Percentiles rank a stretch among this genome's conserved stretches.
These are phyloP conservation scores for Carabus problematicus DNA, from an alignment of 2,888 invertebrate genomes.

Conservation along the genomic window DNA sequence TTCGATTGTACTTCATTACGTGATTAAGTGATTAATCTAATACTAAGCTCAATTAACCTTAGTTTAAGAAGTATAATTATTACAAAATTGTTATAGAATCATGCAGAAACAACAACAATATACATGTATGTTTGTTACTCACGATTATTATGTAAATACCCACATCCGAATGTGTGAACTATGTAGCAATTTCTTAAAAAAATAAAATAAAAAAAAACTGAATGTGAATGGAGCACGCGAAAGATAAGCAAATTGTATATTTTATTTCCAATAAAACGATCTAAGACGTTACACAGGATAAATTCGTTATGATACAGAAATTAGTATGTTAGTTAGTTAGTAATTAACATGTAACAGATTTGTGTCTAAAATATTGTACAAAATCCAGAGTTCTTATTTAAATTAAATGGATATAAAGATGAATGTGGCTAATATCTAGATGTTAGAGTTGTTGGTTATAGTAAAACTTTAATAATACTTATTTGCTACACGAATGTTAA, in stretches of 20 bases:
- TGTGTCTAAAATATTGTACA: too few species aligned
- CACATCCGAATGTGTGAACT: constrained; percentile 30
- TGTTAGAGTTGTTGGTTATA: too few species aligned
- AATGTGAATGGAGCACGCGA: constrained; percentile 18
- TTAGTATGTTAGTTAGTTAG: constrained; percentile 7
- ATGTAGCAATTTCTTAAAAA: constrained; percentile 12
- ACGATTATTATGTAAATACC: constrained; percentile 23
- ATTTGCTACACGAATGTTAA: too few species aligned
- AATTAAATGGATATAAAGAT: too few species aligned
- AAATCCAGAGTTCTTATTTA: too few species aligned
- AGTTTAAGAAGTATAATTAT: neutral
- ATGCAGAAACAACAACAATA: too few species aligned
- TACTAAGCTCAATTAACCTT: too few species aligned
- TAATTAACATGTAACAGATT: too few species aligned
- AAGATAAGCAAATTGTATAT: constrained; percentile 54
- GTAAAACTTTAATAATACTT: too few species aligned
- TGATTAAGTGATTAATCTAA: too few species aligned
- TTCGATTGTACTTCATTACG: too few species aligned
- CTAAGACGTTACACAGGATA: constrained; percentile 41
- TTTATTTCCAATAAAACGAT: constrained; percentile 55
- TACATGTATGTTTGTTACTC: neutral
- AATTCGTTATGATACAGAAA: constrained; percentile 40
- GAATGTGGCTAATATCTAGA: too few species aligned
- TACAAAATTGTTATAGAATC: constrained; percentile 15
- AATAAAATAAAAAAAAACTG: constrained; percentile 27